Evolutionary conservation across 2,797 vertebrate species (phyloP).

Genomic region (Eospalax fontanierii): DNA sequence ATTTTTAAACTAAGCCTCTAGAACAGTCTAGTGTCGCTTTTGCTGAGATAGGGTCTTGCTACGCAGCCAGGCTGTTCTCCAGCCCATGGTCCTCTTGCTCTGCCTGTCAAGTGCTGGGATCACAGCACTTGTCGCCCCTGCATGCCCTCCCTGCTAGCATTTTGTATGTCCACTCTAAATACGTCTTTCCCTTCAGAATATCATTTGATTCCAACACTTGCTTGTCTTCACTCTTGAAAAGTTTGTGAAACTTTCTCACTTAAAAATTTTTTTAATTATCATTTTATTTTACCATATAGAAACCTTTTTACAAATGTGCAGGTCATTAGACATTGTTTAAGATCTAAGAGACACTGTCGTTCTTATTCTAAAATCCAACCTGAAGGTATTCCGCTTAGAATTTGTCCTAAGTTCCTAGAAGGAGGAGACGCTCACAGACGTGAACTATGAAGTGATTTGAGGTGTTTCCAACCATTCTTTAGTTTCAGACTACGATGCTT

Average conservation of each 20-base stretch:
- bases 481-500: constrained; percentile 67
- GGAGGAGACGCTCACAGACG: neutral
- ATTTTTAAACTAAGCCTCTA: constrained; percentile 23
- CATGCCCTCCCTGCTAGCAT: neutral
- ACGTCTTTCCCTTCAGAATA: constrained; percentile 42
- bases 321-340: neutral
- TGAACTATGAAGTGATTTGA: constrained; percentile 40
- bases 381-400: neutral
- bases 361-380: constrained; percentile 37
- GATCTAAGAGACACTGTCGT: neutral
- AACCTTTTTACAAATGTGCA: neutral
- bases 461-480: constrained; percentile 31
- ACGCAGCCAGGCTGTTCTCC: neutral
- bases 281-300: neutral
- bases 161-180: neutral
- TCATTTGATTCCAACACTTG: constrained; percentile 14
- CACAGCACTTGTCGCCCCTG: neutral
- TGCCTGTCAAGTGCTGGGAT: neutral
- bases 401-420: constrained; percentile 19
- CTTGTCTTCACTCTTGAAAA: neutral
- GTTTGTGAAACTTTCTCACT: neutral
- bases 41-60: neutral
- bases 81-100: neutral
- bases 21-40: neutral
- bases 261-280: constrained; percentile 1